Percentiles rank a stretch among this genome's conserved stretches.
phyloP scores from a whole-genome alignment of 2,797 vertebrate species.

The Propithecus deckenii region DNA sequence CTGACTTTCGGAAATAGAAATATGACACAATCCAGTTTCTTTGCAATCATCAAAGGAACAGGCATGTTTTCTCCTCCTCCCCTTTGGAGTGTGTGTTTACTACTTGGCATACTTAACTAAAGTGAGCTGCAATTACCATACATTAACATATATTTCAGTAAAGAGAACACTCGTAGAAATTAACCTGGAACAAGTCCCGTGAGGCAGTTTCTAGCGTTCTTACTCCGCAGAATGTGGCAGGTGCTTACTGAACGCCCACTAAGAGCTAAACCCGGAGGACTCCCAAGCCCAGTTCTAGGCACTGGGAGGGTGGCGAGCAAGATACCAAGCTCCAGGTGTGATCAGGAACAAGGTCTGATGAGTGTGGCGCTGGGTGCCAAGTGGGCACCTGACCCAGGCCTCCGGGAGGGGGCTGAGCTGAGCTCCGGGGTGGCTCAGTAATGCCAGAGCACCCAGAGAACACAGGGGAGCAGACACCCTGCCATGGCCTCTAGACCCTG shows the following conservation, averaged over 20 bases:
- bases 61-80: not conserved
- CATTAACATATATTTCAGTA: slow-evolving; percentile 38
- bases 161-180: not conserved
- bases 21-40: not conserved
- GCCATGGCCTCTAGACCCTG: too few species aligned
- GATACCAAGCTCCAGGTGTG: not conserved
- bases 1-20: not conserved
- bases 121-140: slow-evolving; percentile 23
- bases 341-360: not conserved
- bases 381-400: not conserved
- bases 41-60: not conserved
- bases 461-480: not conserved
- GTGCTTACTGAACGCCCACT: not conserved
- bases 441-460: not conserved
- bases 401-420: too few species aligned
- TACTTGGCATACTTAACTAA: not conserved
- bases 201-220: not conserved
- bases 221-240: not conserved
- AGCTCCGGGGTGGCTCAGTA: not conserved
- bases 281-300: not conserved
- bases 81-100: slow-evolving; percentile 6
- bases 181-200: not conserved
- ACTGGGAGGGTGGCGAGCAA: not conserved
- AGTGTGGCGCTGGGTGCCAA: rapidly evolving
- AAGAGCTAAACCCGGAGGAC: not conserved